Evolutionary conservation across 2,888 invertebrate genomes (phyloP).

Genomic region (Xiphydria camelus): DNA sequence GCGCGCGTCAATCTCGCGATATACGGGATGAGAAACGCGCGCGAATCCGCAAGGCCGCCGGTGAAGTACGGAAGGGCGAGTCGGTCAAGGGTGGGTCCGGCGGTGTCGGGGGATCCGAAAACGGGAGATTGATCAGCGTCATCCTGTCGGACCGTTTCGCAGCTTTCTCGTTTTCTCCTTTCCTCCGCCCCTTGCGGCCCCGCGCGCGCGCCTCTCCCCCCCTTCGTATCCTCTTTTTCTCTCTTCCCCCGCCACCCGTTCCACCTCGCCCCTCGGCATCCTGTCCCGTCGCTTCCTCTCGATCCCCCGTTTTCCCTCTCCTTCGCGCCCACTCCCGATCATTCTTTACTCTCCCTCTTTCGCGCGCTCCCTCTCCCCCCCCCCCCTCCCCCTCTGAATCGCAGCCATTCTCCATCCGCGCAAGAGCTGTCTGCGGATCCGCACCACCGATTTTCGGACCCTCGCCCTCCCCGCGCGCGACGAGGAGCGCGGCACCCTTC

Average conservation of each 20-base stretch:
- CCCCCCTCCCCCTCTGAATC: constrained; percentile 38
- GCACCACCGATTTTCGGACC: constrained; percentile 37
- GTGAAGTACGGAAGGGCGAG: too few species aligned
- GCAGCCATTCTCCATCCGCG: constrained; percentile 44
- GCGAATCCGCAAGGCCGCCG: too few species aligned
- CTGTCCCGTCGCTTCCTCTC: constrained; percentile 13
- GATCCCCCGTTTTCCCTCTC: constrained; percentile 20
- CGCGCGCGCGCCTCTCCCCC: constrained; percentile 3
- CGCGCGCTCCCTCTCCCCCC: constrained; percentile 20
- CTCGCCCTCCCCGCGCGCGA: constrained; percentile 20
- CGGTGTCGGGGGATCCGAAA: constrained; percentile 37
- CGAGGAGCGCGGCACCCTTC: constrained; percentile 11
- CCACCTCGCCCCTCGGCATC: constrained; percentile 18
- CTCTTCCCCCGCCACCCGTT: constrained; percentile 18
- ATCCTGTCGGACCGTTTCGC: constrained; percentile 41
- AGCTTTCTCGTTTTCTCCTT: constrained; percentile 22
- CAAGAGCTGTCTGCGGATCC: constrained; percentile 42
- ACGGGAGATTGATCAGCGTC: constrained; percentile 52
- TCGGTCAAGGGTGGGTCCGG: too few species aligned
- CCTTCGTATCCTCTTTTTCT: constrained; percentile 9
- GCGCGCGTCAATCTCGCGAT: too few species aligned
- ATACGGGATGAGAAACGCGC: too few species aligned
- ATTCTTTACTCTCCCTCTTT: constrained; percentile 22
- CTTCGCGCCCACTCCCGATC: constrained; percentile 8
- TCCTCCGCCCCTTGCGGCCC: not conserved